Percentiles rank a stretch among this genome's conserved stretches.
phyloP scores from a whole-genome alignment of 2,113 vertebrate species.

The Mustelus asterias region DNA sequence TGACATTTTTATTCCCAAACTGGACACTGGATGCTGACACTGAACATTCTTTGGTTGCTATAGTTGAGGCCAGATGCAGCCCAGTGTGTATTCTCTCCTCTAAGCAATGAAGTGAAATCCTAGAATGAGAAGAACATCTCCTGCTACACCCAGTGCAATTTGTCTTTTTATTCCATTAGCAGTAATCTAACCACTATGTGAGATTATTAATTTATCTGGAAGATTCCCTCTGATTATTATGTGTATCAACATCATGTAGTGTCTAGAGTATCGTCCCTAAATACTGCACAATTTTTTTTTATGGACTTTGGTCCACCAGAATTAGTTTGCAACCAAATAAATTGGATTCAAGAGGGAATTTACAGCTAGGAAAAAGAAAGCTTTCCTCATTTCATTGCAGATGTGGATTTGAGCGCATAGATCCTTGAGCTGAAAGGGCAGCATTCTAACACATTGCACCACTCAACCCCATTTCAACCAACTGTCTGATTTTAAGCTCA shows the following conservation, averaged over 20 bases:
- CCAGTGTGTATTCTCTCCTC: neutral
- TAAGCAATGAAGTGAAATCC: neutral
- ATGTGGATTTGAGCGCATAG: neutral
- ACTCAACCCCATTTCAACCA: neutral
- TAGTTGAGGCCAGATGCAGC: neutral
- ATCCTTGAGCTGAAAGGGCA: neutral
- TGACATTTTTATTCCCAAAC: neutral
- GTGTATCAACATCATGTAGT: neutral
- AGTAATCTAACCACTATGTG: neutral
- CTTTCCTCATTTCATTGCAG: neutral
- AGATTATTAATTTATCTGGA: neutral
- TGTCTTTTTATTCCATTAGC: neutral
- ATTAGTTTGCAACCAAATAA: neutral
- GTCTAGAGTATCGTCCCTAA: neutral
- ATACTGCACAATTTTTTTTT: neutral
- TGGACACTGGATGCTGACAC: neutral
- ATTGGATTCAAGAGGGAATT: neutral
- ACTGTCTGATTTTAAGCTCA: neutral
- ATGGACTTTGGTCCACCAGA: neutral
- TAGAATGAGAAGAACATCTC: neutral
- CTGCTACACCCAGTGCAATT: neutral
- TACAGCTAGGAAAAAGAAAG: neutral
- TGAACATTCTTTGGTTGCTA: neutral
- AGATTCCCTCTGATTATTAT: neutral
- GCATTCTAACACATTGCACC: neutral